These are phyloP conservation scores for Saccopteryx bilineata DNA, from an alignment of 2,113 vertebrate species.

Conservation along the genomic window DNA sequence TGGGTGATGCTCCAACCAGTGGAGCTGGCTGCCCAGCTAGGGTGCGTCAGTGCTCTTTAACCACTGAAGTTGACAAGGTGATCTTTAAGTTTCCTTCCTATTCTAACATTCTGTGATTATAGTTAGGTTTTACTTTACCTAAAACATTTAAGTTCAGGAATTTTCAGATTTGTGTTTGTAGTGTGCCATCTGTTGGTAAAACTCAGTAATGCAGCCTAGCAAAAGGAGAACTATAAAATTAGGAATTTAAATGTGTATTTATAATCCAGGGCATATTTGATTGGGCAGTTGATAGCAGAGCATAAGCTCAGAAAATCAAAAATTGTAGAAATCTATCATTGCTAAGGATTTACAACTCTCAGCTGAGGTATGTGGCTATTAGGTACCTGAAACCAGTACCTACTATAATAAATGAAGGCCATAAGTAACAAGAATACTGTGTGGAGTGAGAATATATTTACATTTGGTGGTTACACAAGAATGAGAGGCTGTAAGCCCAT, in stretches of 20 bases:
- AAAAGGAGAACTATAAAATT: background rate
- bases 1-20: too few species aligned
- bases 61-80: background rate
- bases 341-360: background rate
- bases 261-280: background rate
- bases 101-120: slow-evolving; percentile 41
- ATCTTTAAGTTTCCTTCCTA: slow-evolving; percentile 1
- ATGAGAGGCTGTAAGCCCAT: background rate
- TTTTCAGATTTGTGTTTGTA: slow-evolving; percentile 63
- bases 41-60: background rate
- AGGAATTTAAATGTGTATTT: slow-evolving; percentile 33
- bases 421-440: background rate
- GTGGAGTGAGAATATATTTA: background rate
- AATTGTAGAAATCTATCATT: background rate
- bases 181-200: slow-evolving; percentile 74
- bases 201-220: slow-evolving; percentile 46
- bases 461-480: background rate
- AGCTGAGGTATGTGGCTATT: background rate
- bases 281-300: background rate
- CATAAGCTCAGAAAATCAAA: slow-evolving; percentile 6
- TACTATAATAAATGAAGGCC: background rate
- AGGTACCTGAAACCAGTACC: background rate
- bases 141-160: background rate
- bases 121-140: background rate
- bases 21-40: too few species aligned